Conservation (phyloP, 1,140 invertebrate genomes). For the Drosophila kurseongensis region DNA sequence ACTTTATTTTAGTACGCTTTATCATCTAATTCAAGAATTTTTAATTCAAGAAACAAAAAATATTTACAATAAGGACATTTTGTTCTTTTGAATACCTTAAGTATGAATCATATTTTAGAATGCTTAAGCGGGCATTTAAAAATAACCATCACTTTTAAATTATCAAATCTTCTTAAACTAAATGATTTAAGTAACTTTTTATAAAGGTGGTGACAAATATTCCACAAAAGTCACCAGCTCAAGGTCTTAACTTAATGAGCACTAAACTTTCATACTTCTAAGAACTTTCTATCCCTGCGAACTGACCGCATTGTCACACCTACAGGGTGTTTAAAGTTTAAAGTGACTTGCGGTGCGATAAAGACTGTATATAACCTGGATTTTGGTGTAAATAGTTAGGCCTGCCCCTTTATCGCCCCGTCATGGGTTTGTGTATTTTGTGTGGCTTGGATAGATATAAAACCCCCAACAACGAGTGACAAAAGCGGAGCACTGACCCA, state of each 20-base stretch:
- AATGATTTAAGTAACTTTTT: too few species aligned
- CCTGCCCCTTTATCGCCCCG: conserved; percentile 46
- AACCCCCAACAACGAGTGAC: conserved; percentile 10
- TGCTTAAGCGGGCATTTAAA: too few species aligned
- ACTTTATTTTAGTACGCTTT: too few species aligned
- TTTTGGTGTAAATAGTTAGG: conserved; percentile 17
- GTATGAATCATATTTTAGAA: too few species aligned
- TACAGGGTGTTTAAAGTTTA: neutral
- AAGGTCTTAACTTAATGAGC: neutral
- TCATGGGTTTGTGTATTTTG: conserved; percentile 31
- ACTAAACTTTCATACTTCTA: conserved; percentile 6
- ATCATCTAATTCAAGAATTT: too few species aligned
- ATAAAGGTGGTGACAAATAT: too few species aligned
- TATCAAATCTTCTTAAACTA: too few species aligned
- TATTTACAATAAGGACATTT: too few species aligned
- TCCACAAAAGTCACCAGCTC: neutral
- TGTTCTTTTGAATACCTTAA: too few species aligned
- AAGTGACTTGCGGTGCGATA: conserved; percentile 11
- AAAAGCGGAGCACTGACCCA: conserved; percentile 67
- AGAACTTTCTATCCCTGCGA: neutral
- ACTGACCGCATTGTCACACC: conserved; percentile 12
- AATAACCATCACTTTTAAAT: too few species aligned
- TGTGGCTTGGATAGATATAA: conserved; percentile 23
- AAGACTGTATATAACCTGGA: conserved; percentile 23
- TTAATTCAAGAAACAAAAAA: too few species aligned